These are phyloP conservation scores for Kryptolebias ocellatus DNA, from an alignment of 2,797 vertebrate genomes.

Conservation along the genomic window DNA sequence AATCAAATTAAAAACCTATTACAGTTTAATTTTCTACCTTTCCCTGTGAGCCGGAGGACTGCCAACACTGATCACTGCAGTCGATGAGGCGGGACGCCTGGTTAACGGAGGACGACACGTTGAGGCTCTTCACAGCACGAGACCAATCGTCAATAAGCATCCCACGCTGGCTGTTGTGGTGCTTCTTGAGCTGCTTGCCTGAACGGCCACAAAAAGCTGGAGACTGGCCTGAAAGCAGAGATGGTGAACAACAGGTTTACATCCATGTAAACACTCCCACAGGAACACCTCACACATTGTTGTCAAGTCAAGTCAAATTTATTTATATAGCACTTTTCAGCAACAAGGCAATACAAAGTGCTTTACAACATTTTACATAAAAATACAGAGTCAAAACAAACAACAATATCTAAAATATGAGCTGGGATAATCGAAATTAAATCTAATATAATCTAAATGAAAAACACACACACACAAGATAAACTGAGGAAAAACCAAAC, in stretches of 20 bases:
- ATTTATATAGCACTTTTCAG: too few relatives aligned
- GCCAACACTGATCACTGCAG: slow-evolving; percentile 95
- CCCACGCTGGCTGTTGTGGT: slow-evolving; percentile 90
- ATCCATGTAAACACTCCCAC: accelerated
- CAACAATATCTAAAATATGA: too few relatives aligned
- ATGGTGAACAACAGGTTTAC: slow-evolving; percentile 5
- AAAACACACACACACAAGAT: too few relatives aligned
- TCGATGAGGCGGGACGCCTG: slow-evolving; percentile 95
- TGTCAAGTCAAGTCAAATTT: too few relatives aligned
- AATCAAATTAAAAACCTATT: too few relatives aligned
- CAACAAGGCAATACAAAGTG: too few relatives aligned
- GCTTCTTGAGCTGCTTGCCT: slow-evolving; percentile 94
- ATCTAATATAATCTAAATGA: too few relatives aligned
- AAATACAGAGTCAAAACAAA: too few relatives aligned
- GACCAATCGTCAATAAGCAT: slow-evolving; percentile 98
- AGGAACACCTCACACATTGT: background rate
- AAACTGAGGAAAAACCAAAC: too few relatives aligned
- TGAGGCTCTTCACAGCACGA: slow-evolving; percentile 93
- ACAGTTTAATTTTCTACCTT: slow-evolving; percentile 81
- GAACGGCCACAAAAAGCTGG: slow-evolving; percentile 94
- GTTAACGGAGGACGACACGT: slow-evolving; percentile 93
- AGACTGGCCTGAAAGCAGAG: slow-evolving; percentile 87
- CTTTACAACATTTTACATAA: too few relatives aligned
- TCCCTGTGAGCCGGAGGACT: slow-evolving; percentile 97
- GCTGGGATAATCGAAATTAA: too few relatives aligned